phyloP scores from a whole-genome alignment of 2,888 invertebrate genomes.

The Tortricodes alternella region DNA sequence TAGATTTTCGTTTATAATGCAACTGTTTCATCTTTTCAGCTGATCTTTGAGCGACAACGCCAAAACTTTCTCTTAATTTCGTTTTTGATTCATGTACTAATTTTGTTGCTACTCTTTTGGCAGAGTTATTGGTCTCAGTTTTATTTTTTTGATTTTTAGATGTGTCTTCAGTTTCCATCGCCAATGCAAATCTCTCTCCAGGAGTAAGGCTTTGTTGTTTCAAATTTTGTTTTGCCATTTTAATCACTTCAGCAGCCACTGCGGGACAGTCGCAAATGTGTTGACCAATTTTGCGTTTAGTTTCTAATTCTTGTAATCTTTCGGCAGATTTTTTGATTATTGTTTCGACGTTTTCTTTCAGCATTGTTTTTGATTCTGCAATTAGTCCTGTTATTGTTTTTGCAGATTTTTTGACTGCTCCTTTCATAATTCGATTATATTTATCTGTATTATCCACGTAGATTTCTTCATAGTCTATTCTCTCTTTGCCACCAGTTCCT shows the following conservation, averaged over 20 bases:
- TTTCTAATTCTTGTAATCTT: background rate
- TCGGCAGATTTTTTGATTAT: background rate
- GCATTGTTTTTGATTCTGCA: background rate
- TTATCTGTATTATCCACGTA: background rate
- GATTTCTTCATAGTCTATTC: background rate
- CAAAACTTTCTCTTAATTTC: conserved; percentile 34
- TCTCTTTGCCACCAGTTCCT: background rate
- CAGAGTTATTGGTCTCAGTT: conserved; percentile 36
- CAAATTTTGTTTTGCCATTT: background rate
- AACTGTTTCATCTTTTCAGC: conserved; percentile 35
- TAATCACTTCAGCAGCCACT: background rate
- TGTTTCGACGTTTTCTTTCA: background rate
- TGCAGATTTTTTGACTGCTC: background rate
- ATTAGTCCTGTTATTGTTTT: background rate
- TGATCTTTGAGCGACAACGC: conserved; percentile 32
- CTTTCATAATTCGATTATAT: background rate
- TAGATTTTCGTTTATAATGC: conserved; percentile 14
- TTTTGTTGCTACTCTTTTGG: conserved; percentile 36
- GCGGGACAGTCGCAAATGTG: background rate
- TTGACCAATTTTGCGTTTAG: background rate
- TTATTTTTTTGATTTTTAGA: conserved; percentile 34
- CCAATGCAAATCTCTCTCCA: background rate
- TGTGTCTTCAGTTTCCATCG: background rate
- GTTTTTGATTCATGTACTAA: conserved; percentile 35
- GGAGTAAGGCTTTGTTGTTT: background rate